Percentiles rank a stretch among this genome's conserved stretches.
Evolutionary conservation across 2,888 invertebrate species (phyloP).

Genomic region (Ceratothoa steindachneri): DNA sequence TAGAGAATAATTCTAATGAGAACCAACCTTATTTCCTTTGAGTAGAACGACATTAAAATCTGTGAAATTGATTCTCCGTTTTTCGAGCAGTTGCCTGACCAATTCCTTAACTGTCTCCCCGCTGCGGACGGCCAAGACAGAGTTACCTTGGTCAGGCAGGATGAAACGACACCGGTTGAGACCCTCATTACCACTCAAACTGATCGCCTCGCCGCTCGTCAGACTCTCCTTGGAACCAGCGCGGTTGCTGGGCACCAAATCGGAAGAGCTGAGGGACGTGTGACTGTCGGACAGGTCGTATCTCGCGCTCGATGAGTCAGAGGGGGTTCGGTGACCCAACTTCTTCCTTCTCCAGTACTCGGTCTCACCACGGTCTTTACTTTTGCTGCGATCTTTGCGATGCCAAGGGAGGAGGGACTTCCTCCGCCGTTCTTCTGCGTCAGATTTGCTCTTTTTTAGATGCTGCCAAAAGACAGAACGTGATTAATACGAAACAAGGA

Average conservation of each 20-base stretch:
- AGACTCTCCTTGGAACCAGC: slow-evolving; percentile 55
- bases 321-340: slow-evolving; percentile 25
- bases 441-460: slow-evolving; percentile 77
- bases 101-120: slow-evolving; percentile 67
- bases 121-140: slow-evolving; percentile 77
- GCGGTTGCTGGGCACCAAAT: slow-evolving; percentile 56
- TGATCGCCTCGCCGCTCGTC: slow-evolving; percentile 48
- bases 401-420: slow-evolving; percentile 87
- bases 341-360: slow-evolving; percentile 52
- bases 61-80: slow-evolving; percentile 16
- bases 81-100: slow-evolving; percentile 17
- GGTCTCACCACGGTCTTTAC: slow-evolving; percentile 58
- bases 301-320: slow-evolving; percentile 55
- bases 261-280: slow-evolving; percentile 62
- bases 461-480: slow-evolving; percentile 53
- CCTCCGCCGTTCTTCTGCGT: slow-evolving; percentile 81
- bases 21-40: slow-evolving; percentile 2
- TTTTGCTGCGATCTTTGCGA: slow-evolving; percentile 63
- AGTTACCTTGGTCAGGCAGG: slow-evolving; percentile 85
- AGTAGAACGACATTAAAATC: slow-evolving; percentile 20
- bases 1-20: too few relatives aligned
- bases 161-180: slow-evolving; percentile 67
- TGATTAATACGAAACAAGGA: too few relatives aligned
- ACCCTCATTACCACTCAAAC: slow-evolving; percentile 40
- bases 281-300: slow-evolving; percentile 60